phyloP scores from a whole-genome alignment of 2,888 invertebrate species.

The Endomychus coccineus region DNA sequence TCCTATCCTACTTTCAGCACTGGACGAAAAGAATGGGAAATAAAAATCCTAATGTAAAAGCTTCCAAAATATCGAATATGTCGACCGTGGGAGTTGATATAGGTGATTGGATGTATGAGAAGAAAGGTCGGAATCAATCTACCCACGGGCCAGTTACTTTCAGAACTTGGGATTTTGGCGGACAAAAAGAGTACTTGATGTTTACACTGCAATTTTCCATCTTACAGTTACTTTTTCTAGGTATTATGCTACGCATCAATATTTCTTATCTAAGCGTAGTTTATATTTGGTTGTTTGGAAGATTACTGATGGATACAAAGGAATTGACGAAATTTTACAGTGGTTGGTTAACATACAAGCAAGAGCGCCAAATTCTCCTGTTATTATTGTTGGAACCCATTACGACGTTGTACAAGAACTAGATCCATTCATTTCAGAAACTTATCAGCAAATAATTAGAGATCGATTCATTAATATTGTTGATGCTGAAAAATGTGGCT shows the following conservation, averaged over 20 bases:
- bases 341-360: conserved; percentile 96
- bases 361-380: conserved; percentile 92
- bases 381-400: conserved; percentile 94
- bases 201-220: neutral
- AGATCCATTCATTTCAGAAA: conserved; percentile 57
- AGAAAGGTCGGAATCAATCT: conserved; percentile 65
- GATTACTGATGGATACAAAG: conserved; percentile 84
- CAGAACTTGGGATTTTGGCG: conserved; percentile 98
- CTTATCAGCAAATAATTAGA: conserved; percentile 80
- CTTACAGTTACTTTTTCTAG: conserved; percentile 35
- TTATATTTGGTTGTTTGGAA: conserved; percentile 94
- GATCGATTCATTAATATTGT: conserved; percentile 85
- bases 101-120: conserved; percentile 89
- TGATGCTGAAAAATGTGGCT: conserved; percentile 92
- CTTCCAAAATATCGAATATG: conserved; percentile 70
- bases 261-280: conserved; percentile 91
- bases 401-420: conserved; percentile 75
- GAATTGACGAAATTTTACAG: conserved; percentile 82
- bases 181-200: conserved; percentile 75
- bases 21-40: conserved; percentile 96
- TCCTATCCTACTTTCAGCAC: too few relatives aligned
- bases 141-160: conserved; percentile 80
- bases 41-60: conserved; percentile 69
- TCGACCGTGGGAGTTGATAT: conserved; percentile 98
- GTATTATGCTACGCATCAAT: conserved; percentile 98